Evolutionary conservation across 1,140 invertebrate genomes (phyloP), one percentile per base, ranked within the genome.

Genomic region (Antheraea mylitta): DNA sequence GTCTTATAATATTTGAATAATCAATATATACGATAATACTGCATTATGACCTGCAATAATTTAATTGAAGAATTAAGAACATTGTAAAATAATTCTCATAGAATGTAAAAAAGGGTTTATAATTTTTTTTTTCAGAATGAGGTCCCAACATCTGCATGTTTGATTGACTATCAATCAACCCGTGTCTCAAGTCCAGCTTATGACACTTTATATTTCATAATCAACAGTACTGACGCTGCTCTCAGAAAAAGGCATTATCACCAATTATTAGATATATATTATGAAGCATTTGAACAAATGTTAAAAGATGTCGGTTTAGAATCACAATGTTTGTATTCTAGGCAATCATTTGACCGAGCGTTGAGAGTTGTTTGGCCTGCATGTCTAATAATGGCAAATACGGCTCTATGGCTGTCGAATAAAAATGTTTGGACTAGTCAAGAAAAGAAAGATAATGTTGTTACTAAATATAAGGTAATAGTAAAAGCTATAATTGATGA

Each of bases 151-250:
- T 81, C 76, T 38, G 82, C 83, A 4, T 90, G 89, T 68, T 48
- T 91, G 13, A 88, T 91, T 69, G 87, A 91, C 63, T 90, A 86
- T 71, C 87, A 91, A 82, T 83, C 85, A 18, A 73, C 78, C 13
- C 74, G 88, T 59, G 78, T 83, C 37, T 77, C 76, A n/a, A 86
- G 85, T 71, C 83, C 86, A 30, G 84, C 88, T 10, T 89, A 77
- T 76, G 89, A 91, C 69, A 62, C 81, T 2, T 66, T 91, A 11
- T 91, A 81, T 60, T 74, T 91, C 6, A 87, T 91, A 19, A 69
- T 82, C 19, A 86, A 73, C 22, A 90, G 88, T 59, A 80, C 84
- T 11, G 68, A 78, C 53, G 64, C 75, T 37, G 59, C 69, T 16
- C 67, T 90, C 22, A 77, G 88, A 64, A 70, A 71, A 11, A 42